These are phyloP conservation scores for Nasalis larvatus DNA, from an alignment of 2,113 vertebrate genomes.

Conservation along the genomic window DNA sequence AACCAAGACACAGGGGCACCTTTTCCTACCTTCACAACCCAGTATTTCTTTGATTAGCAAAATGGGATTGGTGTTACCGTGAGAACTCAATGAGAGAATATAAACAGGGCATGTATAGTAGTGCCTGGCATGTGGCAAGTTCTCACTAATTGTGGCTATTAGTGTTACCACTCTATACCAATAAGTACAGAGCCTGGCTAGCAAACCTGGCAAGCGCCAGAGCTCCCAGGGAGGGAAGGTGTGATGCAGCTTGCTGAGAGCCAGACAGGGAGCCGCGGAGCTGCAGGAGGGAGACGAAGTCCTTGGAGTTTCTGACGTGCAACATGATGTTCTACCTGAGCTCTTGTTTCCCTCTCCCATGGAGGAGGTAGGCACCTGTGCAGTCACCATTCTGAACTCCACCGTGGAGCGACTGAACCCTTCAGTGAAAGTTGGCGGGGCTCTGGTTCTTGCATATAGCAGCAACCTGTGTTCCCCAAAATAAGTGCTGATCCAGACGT, in stretches of 20 bases:
- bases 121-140: background rate
- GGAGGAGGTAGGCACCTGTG: accelerated
- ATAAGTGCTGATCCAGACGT: background rate
- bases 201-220: background rate
- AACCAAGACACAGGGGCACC: background rate
- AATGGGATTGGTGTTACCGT: background rate
- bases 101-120: background rate
- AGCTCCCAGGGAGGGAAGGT: background rate
- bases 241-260: background rate
- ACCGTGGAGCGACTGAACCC: accelerated
- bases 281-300: background rate
- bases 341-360: background rate
- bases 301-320: background rate
- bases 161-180: no score
- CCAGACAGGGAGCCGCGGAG: accelerated
- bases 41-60: background rate
- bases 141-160: background rate
- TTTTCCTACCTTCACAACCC: background rate
- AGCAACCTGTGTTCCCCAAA: background rate
- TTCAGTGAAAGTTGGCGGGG: background rate
- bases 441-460: background rate
- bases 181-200: background rate
- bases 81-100: background rate
- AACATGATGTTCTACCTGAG: background rate
- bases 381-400: background rate